phyloP scores from a whole-genome alignment of 2,797 vertebrate genomes.

The Siniperca undulata region DNA sequence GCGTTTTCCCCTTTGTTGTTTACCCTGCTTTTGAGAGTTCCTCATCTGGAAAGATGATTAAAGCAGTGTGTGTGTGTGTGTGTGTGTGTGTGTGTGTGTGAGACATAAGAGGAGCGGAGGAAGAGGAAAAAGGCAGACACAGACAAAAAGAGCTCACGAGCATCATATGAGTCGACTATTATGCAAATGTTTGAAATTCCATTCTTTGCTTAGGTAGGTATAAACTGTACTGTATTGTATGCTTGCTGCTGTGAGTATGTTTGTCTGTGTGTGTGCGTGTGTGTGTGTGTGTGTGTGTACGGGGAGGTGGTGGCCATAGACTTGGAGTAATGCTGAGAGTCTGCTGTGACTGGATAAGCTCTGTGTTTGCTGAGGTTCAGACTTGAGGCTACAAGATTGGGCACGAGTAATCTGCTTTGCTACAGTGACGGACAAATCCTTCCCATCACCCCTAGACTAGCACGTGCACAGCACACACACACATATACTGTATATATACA shows the following conservation, averaged over 20 bases:
- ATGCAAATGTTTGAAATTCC: slow-evolving; percentile 53
- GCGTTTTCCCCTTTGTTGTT: slow-evolving; percentile 64
- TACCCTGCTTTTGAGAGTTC: slow-evolving; percentile 49
- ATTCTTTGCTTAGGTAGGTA: slow-evolving; percentile 23
- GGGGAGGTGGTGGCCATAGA: slow-evolving; percentile 21
- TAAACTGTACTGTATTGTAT: slow-evolving; percentile 3
- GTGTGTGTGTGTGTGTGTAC: slow-evolving; percentile 1
- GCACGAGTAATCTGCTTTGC: slow-evolving; percentile 59
- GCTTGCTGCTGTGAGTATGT: slow-evolving; percentile 26
- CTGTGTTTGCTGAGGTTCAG: slow-evolving; percentile 67
- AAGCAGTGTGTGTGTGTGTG: slow-evolving; percentile 33
- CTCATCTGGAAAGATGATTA: slow-evolving; percentile 66
- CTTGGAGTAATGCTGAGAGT: slow-evolving; percentile 53
- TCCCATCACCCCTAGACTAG: slow-evolving; percentile 3
- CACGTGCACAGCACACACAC: not conserved
- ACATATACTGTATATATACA: not conserved
- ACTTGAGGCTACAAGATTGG: slow-evolving; percentile 60
- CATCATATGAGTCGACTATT: slow-evolving; percentile 36
- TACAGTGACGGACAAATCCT: slow-evolving; percentile 56
- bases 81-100: slow-evolving; percentile 2
- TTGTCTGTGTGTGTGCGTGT: slow-evolving; percentile 5
- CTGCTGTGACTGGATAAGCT: slow-evolving; percentile 70
- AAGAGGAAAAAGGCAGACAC: slow-evolving; percentile 20
- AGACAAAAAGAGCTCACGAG: slow-evolving; percentile 30
- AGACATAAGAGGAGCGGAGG: slow-evolving; percentile 17